Base-by-base conservation (phyloP, 2,888 invertebrate species). In the Phymatocera aterrima region DNA sequence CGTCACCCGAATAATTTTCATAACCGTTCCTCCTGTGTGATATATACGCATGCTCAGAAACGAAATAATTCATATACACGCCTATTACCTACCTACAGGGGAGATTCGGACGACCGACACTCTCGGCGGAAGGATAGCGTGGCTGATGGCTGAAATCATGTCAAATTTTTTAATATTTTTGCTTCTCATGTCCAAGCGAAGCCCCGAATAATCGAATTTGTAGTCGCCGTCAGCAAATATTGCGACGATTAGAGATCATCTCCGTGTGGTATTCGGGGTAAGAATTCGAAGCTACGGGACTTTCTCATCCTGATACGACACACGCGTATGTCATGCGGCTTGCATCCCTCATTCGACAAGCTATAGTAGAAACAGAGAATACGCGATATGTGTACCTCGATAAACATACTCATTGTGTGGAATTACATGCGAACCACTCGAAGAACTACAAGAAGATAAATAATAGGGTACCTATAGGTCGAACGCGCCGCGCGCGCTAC, bases 381-480 rank as follows among this genome's bases (percentile, higher is more conserved):
- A 57, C 57, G 28, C n/a, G n/a, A n/a, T n/a, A n/a, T n/a, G n/a
- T n/a, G n/a, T 40, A 40, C 40, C 57, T 24, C n/a, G n/a, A 12
- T 28, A 57, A 57, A 21, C 21, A 28, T 28, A 48, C 18, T 21
- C 18, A 78, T 78, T 78, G 78, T 34, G 40, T 34, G 37, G 61
- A 54, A 78, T 78, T 78, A 78, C 74, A 70, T 74, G 57, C 78
- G 43, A 31, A 28, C 15, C 60, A 78, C 72, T 78, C 60, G 43
- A 60, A 78, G 43, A 57, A 78, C 48, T 74, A 72, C 60, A 61
- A 46, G 78, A 46, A 74, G 21, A 60, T 74, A 74, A 75, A 75
- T 75, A 75, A 75, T 57, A 60, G 75, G 72, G 40, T 43, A 28
- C 37, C 21, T n/a, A 18, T 64, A 60, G 78, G 31, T 70, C 70